Evolutionary conservation across 2,888 invertebrate genomes (phyloP), one percentile per base, ranked within the genome.

Genomic region (Chrysotoxum bicinctum): DNA sequence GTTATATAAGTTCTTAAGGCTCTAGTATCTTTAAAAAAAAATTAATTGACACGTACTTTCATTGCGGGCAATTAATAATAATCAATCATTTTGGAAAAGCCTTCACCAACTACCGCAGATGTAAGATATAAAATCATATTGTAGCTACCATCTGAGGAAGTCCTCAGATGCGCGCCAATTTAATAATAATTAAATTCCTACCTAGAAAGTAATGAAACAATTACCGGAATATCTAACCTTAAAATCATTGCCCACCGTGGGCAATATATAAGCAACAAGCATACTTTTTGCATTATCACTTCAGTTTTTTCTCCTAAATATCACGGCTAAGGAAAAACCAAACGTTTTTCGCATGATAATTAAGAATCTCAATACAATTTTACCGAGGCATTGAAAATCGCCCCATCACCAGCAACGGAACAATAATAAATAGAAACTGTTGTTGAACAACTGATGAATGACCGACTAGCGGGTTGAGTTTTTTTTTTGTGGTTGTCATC

Each of bases 371-470:
- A 60, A 58, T 66, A 48, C 45, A 21, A 26, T 26, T 26, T 62
- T 60, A 58, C 35, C 21, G 54, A 32, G 21, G 19, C 80, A 80
- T 75, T 75, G 70, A 75, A 84, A 84, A 75, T 74, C 75, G 72
- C 37, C 80, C 74, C 62, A 30, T 23, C 23, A 26, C 2, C 45
- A 30, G 2, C 52, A 77, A 77, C 84, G 70, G 80, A 72, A n/a
- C n/a, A n/a, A 69, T 75, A 60, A 73, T 77, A 81, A 81, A 69
- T n/a, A 81, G 81, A 80, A 84, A 84, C 84, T 75, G 84, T 80
- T 72, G 43, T 80, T 60, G 50, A 30, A 10, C 45, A 48, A 62
- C 60, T 81, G 68, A 69, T 73, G 52, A 68, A 81, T 85, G 76
- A 16, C 10, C 54, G 19, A 50, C 45, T 85, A 85, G 77, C 85